Evolutionary conservation across 1,140 invertebrate species (phyloP), one percentile per base, ranked within the genome.

Genomic region (Eupristina koningsbergeri): DNA sequence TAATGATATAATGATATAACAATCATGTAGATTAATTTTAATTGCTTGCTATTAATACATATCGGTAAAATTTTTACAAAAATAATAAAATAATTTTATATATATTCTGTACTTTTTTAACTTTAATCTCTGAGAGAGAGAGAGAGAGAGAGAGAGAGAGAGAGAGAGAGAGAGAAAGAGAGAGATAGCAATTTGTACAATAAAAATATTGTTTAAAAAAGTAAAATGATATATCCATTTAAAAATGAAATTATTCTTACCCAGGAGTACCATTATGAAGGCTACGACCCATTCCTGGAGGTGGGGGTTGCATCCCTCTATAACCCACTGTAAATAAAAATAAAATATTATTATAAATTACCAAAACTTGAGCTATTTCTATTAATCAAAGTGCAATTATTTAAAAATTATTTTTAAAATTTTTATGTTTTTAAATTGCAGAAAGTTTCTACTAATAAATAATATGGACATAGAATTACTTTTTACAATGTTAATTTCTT

Each of bases 231-330:
- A 50, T 2, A 50, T 15, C 2, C 8, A 26, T 64, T 34, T 19
- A 19, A 47, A 26, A 64, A 41, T 63, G 11, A 17, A 39, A 19
- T 73, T 50, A 39, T 26, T 87, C 82, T 86, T 88, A 93, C 92
- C 92, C 91, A 85, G 89, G 91, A 87, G 90, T 92, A 26, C 92
- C 92, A 86, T 92, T 93, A 58, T 92, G 91, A 58, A 92, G 86
- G 58, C 87, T 91, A 85, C 92, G 88, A 81, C 89, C 87, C 73
- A 92, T 84, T 80, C 91, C 91, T 82, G 90, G 91, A 80, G 91
- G 92, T 22, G 91, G 91, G 53, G 91, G 92, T 85, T 92, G 91
- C 87, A 91, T 86, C 67, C 90, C 89, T 88, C 92, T 88, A 79
- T 92, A 92, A 67, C 89, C 88, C 80, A 89, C 91, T 92, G 79